Percentiles rank a stretch among this genome's conserved stretches.
Evolutionary conservation across 92 coral and sea anemone species (phyloP).

Genomic region (Parazoanthus darwini): DNA sequence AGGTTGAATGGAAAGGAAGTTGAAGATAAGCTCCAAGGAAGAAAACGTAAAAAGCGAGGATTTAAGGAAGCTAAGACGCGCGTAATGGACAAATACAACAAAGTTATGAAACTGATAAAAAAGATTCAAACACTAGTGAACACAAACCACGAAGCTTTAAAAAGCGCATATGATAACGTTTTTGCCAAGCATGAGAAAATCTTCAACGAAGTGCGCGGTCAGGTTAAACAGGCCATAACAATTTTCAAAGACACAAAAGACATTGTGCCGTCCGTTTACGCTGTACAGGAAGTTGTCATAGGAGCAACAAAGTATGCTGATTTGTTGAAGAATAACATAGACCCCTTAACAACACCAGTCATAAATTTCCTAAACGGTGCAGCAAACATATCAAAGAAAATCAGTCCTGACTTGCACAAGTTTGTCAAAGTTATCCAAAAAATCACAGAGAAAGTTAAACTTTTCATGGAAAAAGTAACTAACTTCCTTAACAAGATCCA

Average conservation of each 20-base stretch:
- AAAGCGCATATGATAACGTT: constrained; percentile 73
- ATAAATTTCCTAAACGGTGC: constrained; percentile 77
- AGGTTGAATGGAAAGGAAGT: constrained; percentile 77
- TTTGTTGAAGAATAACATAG: constrained; percentile 60
- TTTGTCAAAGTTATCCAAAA: constrained; percentile 63
- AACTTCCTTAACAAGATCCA: constrained; percentile 80
- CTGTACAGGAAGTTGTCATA: constrained; percentile 64
- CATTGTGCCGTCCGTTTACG: constrained; percentile 77
- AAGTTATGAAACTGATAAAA: constrained; percentile 63
- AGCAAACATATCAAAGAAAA: constrained; percentile 73
- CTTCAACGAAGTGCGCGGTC: constrained; percentile 68
- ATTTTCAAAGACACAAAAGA: constrained; percentile 72
- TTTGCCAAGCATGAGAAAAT: constrained; percentile 67
- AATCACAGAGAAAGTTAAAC: constrained; percentile 63
- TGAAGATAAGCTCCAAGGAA: constrained; percentile 35
- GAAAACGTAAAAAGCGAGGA: constrained; percentile 47
- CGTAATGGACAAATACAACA: constrained; percentile 44
- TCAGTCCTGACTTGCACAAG: constrained; percentile 73
- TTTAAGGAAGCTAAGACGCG: constrained; percentile 36
- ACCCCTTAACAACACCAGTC: constrained; percentile 75
- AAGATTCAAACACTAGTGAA: constrained; percentile 66
- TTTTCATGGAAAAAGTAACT: constrained; percentile 72
- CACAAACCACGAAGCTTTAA: constrained; percentile 66
- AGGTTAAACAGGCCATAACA: constrained; percentile 68
- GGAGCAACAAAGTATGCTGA: constrained; percentile 78